phyloP scores from a whole-genome alignment of 2,797 vertebrate species.

The Mycteria americana region DNA sequence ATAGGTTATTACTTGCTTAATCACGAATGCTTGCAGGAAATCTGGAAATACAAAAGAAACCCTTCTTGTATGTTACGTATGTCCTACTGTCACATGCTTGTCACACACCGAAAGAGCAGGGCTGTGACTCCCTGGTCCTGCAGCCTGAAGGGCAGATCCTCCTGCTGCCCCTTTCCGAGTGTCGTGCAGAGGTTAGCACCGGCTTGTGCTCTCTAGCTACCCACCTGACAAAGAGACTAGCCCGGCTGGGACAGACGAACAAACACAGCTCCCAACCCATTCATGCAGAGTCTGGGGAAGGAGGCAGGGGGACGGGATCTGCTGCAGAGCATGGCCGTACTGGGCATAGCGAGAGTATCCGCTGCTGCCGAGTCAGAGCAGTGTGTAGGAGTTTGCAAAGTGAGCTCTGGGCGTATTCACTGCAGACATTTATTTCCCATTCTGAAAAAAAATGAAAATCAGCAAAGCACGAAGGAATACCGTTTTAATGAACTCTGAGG shows the following conservation, averaged over 20 bases:
- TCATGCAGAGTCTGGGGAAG: fast-evolving
- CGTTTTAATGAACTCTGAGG: not conserved
- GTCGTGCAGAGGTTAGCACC: not conserved
- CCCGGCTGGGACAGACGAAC: not conserved
- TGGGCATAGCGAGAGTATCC: fast-evolving
- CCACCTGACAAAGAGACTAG: not conserved
- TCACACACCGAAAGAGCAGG: not conserved
- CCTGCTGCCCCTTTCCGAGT: not conserved
- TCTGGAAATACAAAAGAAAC: not conserved
- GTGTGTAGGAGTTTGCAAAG: not conserved
- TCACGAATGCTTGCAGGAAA: not conserved
- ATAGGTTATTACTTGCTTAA: not conserved
- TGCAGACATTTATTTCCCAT: not conserved
- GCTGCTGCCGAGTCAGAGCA: not conserved
- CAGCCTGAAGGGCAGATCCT: not conserved
- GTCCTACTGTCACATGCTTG: not conserved
- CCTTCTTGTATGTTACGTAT: fast-evolving
- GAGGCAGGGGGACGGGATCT: not conserved
- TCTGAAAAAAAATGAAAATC: not conserved
- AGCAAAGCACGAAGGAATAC: not conserved
- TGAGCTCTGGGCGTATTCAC: not conserved
- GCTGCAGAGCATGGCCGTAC: not conserved
- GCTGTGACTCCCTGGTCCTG: not conserved
- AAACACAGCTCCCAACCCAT: fast-evolving
- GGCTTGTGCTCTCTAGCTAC: not conserved